Base-by-base conservation (phyloP, 2,797 vertebrate species). In the Steatocranus sp. region DNA sequence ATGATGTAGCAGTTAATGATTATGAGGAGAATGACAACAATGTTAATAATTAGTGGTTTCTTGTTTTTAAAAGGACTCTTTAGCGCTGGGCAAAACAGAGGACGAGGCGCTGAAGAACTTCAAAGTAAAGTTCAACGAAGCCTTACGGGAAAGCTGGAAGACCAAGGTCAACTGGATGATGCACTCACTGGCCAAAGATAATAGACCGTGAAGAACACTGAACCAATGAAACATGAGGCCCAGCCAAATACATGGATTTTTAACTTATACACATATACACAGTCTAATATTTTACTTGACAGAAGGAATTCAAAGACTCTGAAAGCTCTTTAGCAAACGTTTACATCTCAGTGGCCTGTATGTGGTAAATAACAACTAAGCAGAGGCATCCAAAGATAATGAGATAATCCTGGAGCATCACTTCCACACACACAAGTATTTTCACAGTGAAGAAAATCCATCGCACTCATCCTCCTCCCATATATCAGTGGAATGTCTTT, bases 81-180 rank as follows among this genome's bases (percentile, higher is more conserved):
- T 99, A 79, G 98, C 98, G 27, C 92, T 99, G 84, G 98, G 98
- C 7, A 99, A 98, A 90, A 96, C 97, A 0, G 99, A 99, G 8
- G 98, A 99, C 4, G 99, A 99, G 76, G 99, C 99, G 0, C 94
- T 99, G 85, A 99, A 99, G 93, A 98, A 98, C 88, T 99, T 99
- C 93, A 97, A 98, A 79, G 96, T 99, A 4, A 99, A 99, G 94
- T 99, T 99, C 80, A 99, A 99, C 0, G 99, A 99, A 94, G 99
- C 99, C 83, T 95, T 99, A 32, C 91, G 98, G 58, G 99, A 99
- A 88, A 99, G 99, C 95, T 99, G 99, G 99, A 99, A 99, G 93
- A 99, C 98, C 92, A 99, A 99, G 95, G 97, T 99, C 89, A 99
- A 99, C 95, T 99, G 99, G 99, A 96, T 99, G 97, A 98, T 99